These are phyloP conservation scores for Apoderus coryli DNA, from an alignment of 2,888 invertebrate species.

Conservation along the genomic window DNA sequence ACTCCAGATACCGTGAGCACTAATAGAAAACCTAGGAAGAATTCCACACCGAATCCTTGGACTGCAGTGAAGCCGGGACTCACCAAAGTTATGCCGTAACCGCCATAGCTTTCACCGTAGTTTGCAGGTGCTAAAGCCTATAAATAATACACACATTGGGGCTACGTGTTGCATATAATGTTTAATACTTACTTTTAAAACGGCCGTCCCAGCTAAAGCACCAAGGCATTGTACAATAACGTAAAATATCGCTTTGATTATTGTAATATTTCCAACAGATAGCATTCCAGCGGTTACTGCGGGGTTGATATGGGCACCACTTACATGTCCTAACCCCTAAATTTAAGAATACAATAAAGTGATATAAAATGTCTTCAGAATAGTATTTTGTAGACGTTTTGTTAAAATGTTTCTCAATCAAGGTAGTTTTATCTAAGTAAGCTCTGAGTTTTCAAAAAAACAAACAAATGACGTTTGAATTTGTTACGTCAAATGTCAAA, in stretches of 20 bases:
- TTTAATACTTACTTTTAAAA: slow-evolving; percentile 48
- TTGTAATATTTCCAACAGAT: slow-evolving; percentile 62
- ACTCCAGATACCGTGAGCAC: slow-evolving; percentile 83
- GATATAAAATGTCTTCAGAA: not conserved
- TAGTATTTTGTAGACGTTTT: no score
- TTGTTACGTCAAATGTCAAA: no score
- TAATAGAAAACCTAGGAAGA: slow-evolving; percentile 69
- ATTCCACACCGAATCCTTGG: slow-evolving; percentile 82
- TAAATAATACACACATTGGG: slow-evolving; percentile 11
- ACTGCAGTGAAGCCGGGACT: slow-evolving; percentile 44
- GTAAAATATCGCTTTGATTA: slow-evolving; percentile 62
- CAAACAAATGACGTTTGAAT: no score
- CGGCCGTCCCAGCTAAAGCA: slow-evolving; percentile 62
- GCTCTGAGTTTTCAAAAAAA: no score
- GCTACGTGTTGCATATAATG: no score
- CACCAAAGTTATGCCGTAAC: slow-evolving; percentile 56
- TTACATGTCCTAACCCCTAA: slow-evolving; percentile 72
- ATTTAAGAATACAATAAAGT: slow-evolving; percentile 19
- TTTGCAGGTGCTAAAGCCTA: slow-evolving; percentile 54
- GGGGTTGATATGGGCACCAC: slow-evolving; percentile 86
- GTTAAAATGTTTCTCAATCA: no score
- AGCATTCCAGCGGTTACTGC: slow-evolving; percentile 76
- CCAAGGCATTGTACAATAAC: slow-evolving; percentile 72
- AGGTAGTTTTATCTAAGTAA: no score
- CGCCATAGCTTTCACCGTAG: slow-evolving; percentile 34